These are phyloP conservation scores for Gymnocheta viridis DNA, from an alignment of 2,888 invertebrate genomes.

Conservation along the genomic window DNA sequence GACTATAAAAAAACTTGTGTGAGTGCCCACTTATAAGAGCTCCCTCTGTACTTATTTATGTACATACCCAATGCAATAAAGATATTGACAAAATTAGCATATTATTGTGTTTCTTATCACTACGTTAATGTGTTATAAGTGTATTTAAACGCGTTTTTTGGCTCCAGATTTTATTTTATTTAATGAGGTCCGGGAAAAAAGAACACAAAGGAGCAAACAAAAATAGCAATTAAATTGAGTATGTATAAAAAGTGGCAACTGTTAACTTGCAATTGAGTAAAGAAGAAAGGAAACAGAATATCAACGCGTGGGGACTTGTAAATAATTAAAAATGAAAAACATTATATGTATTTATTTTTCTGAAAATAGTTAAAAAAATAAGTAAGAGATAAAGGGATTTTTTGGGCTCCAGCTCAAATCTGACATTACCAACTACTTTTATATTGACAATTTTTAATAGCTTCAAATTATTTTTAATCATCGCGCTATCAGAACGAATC, in stretches of 20 bases:
- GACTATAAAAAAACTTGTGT: no score
- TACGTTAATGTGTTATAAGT: conserved; percentile 22
- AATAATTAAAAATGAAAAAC: neutral
- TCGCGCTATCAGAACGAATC: no score
- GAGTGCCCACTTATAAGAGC: neutral
- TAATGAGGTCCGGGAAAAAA: conserved; percentile 10
- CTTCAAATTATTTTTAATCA: no score
- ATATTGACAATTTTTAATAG: no score
- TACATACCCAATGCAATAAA: neutral
- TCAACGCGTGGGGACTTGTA: neutral
- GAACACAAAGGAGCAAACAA: neutral
- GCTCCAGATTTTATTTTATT: neutral
- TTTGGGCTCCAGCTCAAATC: no score
- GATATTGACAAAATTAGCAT: neutral
- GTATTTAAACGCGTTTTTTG: conserved; percentile 12
- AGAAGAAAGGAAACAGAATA: conserved; percentile 6
- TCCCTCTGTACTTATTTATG: no score
- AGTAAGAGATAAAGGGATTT: no score
- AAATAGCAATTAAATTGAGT: neutral
- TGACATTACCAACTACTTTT: no score
- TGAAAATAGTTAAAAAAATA: no score
- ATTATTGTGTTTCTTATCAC: conserved; percentile 18
- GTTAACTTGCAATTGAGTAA: conserved; percentile 28
- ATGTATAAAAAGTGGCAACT: neutral
- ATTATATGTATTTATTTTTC: no score